Conservation (phyloP, 2,888 invertebrate genomes). For the Yponomeuta plumbellus region DNA sequence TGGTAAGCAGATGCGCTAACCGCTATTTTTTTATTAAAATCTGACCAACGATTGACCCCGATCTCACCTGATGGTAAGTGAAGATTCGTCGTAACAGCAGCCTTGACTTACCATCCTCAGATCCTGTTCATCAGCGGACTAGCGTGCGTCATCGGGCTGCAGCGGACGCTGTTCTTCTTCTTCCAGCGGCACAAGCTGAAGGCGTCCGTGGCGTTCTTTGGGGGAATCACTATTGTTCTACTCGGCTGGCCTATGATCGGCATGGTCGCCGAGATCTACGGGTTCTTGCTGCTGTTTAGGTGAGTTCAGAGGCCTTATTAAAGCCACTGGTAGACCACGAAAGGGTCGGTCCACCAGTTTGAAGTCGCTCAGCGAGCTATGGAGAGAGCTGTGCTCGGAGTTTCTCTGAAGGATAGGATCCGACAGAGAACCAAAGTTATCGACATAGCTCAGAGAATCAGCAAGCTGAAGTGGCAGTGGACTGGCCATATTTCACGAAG, state of each 20-base stretch:
- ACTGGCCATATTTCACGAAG: too few relatives aligned
- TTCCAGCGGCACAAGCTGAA: constrained; percentile 97
- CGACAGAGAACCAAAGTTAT: too few relatives aligned
- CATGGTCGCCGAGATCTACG: constrained; percentile 97
- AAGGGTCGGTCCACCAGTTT: too few relatives aligned
- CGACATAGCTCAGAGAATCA: too few relatives aligned
- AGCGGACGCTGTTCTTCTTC: constrained; percentile 97
- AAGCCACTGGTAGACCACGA: too few relatives aligned
- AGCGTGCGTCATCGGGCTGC: constrained; percentile 96
- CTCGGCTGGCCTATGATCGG: constrained; percentile 97
- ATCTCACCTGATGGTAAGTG: too few relatives aligned
- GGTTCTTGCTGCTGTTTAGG: constrained; percentile 92
- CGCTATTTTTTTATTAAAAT: background rate
- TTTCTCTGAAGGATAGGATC: too few relatives aligned
- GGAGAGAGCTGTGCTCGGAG: too few relatives aligned
- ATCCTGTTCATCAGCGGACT: constrained; percentile 96
- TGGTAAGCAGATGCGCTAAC: too few relatives aligned
- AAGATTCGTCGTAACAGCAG: too few relatives aligned
- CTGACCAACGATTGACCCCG: background rate
- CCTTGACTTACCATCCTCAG: constrained; percentile 73
- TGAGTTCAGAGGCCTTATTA: constrained; percentile 51
- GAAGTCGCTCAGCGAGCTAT: too few relatives aligned
- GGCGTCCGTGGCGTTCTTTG: constrained; percentile 92
- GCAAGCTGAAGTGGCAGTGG: too few relatives aligned
- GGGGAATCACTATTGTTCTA: constrained; percentile 94